phyloP scores from a whole-genome alignment of 2,113 vertebrate genomes.

The Dicentrarchus labrax region DNA sequence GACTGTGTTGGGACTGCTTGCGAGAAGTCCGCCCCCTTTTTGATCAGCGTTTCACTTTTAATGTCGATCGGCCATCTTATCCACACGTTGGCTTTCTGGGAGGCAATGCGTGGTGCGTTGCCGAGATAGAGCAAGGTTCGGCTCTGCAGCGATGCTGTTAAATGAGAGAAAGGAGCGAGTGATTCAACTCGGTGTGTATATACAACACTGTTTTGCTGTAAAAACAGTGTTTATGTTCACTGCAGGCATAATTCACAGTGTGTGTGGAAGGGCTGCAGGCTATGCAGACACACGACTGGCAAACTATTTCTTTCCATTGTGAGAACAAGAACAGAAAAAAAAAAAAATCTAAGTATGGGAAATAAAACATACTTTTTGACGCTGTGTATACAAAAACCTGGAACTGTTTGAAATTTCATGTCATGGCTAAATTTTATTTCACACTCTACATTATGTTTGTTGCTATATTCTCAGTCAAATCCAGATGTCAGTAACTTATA shows the following conservation, averaged over 20 bases:
- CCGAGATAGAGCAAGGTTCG: constrained; percentile 12
- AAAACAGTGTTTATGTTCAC: constrained; percentile 72
- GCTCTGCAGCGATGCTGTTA: constrained; percentile 35
- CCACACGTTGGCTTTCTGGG: constrained; percentile 4
- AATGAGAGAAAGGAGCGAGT: constrained; percentile 27
- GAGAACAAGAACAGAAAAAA: constrained; percentile 26
- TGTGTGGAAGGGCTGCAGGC: constrained; percentile 65
- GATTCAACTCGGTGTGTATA: constrained; percentile 44
- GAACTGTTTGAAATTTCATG: constrained; percentile 25
- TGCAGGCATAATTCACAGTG: constrained; percentile 66
- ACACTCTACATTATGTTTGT: constrained; percentile 47
- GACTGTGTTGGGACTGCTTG: constrained; percentile 18
- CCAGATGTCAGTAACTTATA: constrained; percentile 74
- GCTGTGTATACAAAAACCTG: constrained; percentile 5
- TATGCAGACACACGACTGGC: constrained; percentile 45
- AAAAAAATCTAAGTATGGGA: constrained; percentile 3
- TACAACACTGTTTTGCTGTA: constrained; percentile 55
- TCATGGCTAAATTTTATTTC: constrained; percentile 55
- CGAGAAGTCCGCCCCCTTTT: neutral
- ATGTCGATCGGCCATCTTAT: constrained; percentile 27
- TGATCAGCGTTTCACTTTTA: constrained; percentile 42
- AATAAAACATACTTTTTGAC: constrained; percentile 36
- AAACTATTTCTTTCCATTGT: constrained; percentile 55
- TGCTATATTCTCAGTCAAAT: constrained; percentile 61
- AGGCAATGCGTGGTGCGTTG: constrained; percentile 19